A percentile compares a stretch with the other conserved stretches of the same genome.
Evolutionary conservation across 2,113 vertebrate species (phyloP).

Genomic region (Gymnobelideus leadbeateri): DNA sequence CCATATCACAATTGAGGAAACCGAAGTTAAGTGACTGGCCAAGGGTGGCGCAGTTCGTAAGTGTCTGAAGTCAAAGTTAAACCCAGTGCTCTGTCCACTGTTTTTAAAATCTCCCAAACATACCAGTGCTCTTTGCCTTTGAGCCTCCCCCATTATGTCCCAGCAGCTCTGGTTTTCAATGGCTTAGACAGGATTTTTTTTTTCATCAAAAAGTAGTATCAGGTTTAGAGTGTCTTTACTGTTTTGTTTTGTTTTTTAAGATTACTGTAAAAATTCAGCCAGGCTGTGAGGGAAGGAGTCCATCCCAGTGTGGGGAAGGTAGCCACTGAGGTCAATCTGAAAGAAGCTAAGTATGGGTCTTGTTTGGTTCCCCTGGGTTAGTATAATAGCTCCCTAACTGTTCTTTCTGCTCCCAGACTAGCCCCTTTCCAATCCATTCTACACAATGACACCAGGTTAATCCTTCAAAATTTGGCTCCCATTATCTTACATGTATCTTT

Average conservation of each 20-base stretch:
- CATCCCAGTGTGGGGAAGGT: slow-evolving; percentile 92
- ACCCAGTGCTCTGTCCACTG: not conserved
- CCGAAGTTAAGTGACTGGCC: not conserved
- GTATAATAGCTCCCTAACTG: not conserved
- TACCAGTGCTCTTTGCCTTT: not conserved
- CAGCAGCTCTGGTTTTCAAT: not conserved
- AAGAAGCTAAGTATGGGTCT: slow-evolving; percentile 93
- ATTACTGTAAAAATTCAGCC: not conserved
- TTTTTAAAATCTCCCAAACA: not conserved
- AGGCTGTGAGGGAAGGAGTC: slow-evolving; percentile 87
- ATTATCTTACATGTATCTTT: slow-evolving; percentile 8
- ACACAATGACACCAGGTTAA: slow-evolving; percentile 5
- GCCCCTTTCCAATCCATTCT: slow-evolving; percentile 5
- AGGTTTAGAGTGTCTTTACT: not conserved
- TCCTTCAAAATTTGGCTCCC: slow-evolving; percentile 12
- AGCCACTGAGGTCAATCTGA: slow-evolving; percentile 94
- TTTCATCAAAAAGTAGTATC: not conserved
- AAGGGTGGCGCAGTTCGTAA: not conserved
- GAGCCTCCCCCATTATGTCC: not conserved
- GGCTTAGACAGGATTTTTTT: not conserved
- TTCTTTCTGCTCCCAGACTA: slow-evolving; percentile 13
- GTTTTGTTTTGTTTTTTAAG: not conserved
- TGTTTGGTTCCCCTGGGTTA: slow-evolving; percentile 86
- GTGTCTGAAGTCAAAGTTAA: not conserved
- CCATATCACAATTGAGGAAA: not conserved